Evolutionary conservation across 2,113 vertebrate genomes (phyloP).

Genomic region (Sminthopsis crassicaudata): DNA sequence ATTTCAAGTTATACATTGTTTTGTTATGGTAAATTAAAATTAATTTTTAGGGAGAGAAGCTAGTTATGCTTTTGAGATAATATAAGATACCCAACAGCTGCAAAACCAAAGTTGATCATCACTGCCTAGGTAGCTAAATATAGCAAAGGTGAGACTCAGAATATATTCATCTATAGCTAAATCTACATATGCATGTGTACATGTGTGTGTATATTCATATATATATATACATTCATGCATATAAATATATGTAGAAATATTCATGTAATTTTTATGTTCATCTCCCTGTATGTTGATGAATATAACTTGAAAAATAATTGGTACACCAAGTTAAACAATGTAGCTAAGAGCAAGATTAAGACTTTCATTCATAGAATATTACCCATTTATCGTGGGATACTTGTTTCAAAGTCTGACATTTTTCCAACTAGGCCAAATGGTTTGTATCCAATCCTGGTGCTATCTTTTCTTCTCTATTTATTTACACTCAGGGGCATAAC

Average conservation of each 20-base stretch:
- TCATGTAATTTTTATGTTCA: neutral
- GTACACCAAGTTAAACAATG: constrained; percentile 13
- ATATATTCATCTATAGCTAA: neutral
- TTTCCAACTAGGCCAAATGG: neutral
- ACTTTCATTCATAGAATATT: neutral
- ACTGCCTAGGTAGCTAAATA: neutral
- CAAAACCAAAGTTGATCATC: neutral
- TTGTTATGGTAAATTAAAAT: constrained; percentile 12
- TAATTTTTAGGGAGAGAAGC: neutral
- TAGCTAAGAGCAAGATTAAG: neutral
- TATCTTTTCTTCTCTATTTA: neutral
- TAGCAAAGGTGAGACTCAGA: neutral
- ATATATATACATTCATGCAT: too few species aligned
- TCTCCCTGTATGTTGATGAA: constrained; percentile 12
- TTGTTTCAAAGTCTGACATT: neutral
- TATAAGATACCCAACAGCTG: neutral
- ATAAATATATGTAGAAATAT: too few species aligned
- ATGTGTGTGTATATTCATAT: too few species aligned
- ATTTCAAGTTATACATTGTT: neutral
- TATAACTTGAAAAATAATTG: constrained; percentile 28
- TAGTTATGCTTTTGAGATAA: neutral
- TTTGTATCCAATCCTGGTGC: neutral
- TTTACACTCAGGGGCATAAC: neutral
- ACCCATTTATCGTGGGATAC: neutral
- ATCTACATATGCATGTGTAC: neutral